Evolutionary conservation across 2,113 vertebrate species (phyloP), one percentile per base, ranked within the genome.

Genomic region (Phocoena phocoena): DNA sequence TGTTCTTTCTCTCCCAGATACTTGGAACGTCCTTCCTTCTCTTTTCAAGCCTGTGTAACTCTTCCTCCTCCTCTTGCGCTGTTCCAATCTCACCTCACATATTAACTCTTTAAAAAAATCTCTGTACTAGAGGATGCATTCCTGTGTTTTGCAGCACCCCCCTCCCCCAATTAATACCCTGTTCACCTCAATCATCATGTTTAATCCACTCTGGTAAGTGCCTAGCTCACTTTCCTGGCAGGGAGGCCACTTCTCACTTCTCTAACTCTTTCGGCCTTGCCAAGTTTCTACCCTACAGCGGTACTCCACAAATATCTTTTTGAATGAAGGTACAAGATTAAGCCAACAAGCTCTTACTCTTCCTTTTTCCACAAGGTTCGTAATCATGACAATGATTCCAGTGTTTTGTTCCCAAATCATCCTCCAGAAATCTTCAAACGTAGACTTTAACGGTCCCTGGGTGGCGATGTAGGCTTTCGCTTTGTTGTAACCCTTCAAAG

Each of bases 321-420:
- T 74, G 38, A 91, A 77, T 76, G 47, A 70, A 14, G 50, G 38
- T 47, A n/a, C 25, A n/a, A 31, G 5, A 65, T 36, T 44, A 95
- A 98, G 76, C 0, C 36, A 93, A 97, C 96, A 89, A 91, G 76
- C 10, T 95, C 99, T 97, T 99, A 99, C 99, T 98, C 99, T 98
- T 98, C 99, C 99, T 98, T 99, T 99, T 98, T 99, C 99, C 98
- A 99, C 99, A 71, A 99, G 99, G 98, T 99, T 99, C 15, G 99
- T 99, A 98, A 99, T 99, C 99, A 99, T 99, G 97, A 99, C 98
- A 97, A 99, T 99, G 98, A 99, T 99, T 96, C 99, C 99, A 62
- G 99, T 99, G 97, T 99, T 99, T 98, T 99, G 99, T 98, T 99
- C 99, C 99, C 99, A 99, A 98, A 99, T 99, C 99, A 99, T 99